A percentile compares a stretch with the other conserved stretches of the same genome.
Conservation (phyloP, 2,888 invertebrate species). For the Rhagophthalmus giganteus region DNA sequence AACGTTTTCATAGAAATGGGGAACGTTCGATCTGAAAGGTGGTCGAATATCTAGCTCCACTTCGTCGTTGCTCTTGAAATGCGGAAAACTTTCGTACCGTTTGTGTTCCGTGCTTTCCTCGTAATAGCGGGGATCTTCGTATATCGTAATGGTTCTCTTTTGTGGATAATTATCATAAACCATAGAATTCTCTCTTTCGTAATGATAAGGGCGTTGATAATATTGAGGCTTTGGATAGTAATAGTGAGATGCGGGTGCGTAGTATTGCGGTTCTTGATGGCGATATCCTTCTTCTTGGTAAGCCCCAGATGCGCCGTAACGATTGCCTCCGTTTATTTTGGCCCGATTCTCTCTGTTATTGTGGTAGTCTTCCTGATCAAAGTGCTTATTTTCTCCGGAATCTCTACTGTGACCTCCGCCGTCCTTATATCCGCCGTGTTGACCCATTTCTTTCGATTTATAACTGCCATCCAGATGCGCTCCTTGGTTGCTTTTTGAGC, state of each 20-base stretch:
- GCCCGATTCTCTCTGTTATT: constrained; percentile 42
- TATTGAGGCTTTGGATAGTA: constrained; percentile 15
- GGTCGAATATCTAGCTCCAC: not conserved
- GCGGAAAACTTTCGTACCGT: not conserved
- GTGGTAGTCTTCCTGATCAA: constrained; percentile 45
- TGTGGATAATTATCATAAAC: constrained; percentile 15
- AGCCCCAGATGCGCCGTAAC: constrained; percentile 9
- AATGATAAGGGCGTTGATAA: constrained; percentile 25
- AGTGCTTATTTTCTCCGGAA: constrained; percentile 43
- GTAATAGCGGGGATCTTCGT: constrained; percentile 50
- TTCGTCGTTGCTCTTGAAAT: not conserved
- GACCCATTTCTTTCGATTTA: constrained; percentile 42
- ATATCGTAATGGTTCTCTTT: constrained; percentile 49
- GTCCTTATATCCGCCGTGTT: constrained; percentile 46
- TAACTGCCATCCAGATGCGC: constrained; percentile 41
- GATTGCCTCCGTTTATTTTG: constrained; percentile 34
- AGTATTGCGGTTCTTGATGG: constrained; percentile 5
- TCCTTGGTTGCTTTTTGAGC: constrained; percentile 41
- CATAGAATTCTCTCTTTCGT: constrained; percentile 12
- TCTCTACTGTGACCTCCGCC: constrained; percentile 46
- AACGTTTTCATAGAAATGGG: not conserved
- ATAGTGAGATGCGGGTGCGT: constrained; percentile 14
- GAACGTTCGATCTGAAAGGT: not conserved
- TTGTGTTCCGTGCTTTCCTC: constrained; percentile 15
- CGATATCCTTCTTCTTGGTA: constrained; percentile 20